Base-by-base conservation (phyloP, 2,797 vertebrate species). In the Paramormyrops hopkinsi region DNA sequence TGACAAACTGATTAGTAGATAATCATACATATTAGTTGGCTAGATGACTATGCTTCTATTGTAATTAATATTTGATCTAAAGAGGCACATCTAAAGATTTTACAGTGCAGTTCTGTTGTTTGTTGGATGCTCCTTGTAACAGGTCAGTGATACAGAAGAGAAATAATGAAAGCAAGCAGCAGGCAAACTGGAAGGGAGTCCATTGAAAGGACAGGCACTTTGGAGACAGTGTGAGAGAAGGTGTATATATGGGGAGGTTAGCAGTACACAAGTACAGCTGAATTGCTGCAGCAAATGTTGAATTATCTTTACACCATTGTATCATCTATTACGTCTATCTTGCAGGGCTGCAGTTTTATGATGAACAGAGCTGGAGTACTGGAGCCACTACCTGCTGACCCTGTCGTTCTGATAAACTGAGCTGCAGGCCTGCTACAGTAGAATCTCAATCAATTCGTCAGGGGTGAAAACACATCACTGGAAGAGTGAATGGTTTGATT, bases 331-430 rank as follows among this genome's bases (percentile, higher is more conserved):
- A 89, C 5, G 37, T 79, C 14, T 79, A n/a, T 29, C 46, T 89
- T 65, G 37, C 83, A 53, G 56, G 86, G 48, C 83, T 51, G 89
- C 89, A 76, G 86, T 56, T 89, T 86, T 82, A 76, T 88, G 65
- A 87, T 88, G 65, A 54, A 17, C 85, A 41, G 50, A 54, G 51
- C 50, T 56, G 25, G 51, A 37, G 33, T 8, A 5, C 37, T 6
- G 69, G 12, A 79, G 65, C 37, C 17, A 4, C 6, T 59, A 51
- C 79, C 86, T 90, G 89, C 86, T 90, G 89, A 90, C 89, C 93
- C 91, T 91, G 92, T 90, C 87, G 19, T 92, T 92, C 90, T 91
- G 90, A 91, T 89, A 91, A 90, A 84, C 91, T 46, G 29, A n/a
- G 59, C 59, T 53, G 17, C 88, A 19, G 62, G 33, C 59, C 90